Evolutionary conservation across 2,797 vertebrate genomes (phyloP).

Genomic region (Nyctibius grandis): DNA sequence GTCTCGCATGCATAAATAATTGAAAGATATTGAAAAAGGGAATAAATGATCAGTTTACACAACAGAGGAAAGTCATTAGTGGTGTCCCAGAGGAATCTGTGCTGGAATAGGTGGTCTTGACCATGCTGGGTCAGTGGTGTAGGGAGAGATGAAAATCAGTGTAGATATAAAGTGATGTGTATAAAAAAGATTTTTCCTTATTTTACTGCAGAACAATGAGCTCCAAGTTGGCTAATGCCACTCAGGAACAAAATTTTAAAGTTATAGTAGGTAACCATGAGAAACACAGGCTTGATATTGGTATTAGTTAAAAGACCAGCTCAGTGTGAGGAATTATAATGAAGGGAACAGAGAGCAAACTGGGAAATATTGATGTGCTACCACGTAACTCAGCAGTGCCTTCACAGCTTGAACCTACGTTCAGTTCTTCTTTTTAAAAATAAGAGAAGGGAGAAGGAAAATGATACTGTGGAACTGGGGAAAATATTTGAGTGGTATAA

Average conservation of each 20-base stretch:
- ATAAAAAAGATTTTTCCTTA: neutral
- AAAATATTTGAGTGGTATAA: neutral
- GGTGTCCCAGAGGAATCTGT: neutral
- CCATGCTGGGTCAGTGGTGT: neutral
- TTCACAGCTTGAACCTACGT: neutral
- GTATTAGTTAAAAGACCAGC: neutral
- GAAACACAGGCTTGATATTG: neutral
- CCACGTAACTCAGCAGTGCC: neutral
- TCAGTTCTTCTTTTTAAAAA: neutral
- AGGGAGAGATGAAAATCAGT: neutral
- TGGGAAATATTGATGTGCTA: neutral
- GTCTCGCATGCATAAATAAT: fast-evolving
- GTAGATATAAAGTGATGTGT: fast-evolving
- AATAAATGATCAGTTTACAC: neutral
- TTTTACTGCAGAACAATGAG: neutral
- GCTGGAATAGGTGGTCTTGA: neutral
- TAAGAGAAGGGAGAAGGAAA: neutral
- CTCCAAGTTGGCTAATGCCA: neutral
- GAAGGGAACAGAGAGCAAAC: neutral
- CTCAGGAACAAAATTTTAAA: neutral
- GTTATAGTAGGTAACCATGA: neutral
- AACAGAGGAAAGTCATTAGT: neutral
- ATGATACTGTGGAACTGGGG: neutral
- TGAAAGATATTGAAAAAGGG: fast-evolving
- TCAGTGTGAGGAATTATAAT: neutral